phyloP scores from a whole-genome alignment of 2,113 vertebrate species.

The Gymnocephalus cernua region DNA sequence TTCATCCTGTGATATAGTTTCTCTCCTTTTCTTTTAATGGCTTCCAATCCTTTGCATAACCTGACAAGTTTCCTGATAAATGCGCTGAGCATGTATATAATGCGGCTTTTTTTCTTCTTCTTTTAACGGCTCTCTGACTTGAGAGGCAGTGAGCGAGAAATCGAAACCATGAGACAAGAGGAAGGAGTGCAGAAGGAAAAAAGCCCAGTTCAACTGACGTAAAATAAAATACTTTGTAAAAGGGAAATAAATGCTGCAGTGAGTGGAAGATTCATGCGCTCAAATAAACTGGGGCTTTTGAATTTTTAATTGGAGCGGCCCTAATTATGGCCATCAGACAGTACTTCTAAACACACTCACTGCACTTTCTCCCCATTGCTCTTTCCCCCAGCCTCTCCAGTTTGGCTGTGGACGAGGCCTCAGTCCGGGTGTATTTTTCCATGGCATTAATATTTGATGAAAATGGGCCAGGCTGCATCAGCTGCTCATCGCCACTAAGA shows the following conservation, averaged over 20 bases:
- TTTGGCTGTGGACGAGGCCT: slow-evolving; percentile 93
- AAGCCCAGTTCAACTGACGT: slow-evolving; percentile 92
- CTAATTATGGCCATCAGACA: slow-evolving; percentile 99
- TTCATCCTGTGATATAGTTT: slow-evolving; percentile 29
- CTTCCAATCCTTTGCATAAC: slow-evolving; percentile 49
- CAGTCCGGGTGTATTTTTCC: slow-evolving; percentile 98
- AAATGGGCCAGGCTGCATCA: slow-evolving; percentile 99
- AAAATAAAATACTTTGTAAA: slow-evolving; percentile 99
- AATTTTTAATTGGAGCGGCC: slow-evolving; percentile 99
- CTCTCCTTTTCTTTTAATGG: slow-evolving; percentile 33
- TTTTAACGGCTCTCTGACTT: slow-evolving; percentile 4
- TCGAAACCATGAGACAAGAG: slow-evolving; percentile 47
- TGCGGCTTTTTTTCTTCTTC: neutral
- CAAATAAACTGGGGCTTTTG: slow-evolving; percentile 99
- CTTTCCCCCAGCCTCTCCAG: slow-evolving; percentile 76
- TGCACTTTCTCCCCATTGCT: slow-evolving; percentile 85
- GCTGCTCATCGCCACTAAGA: slow-evolving; percentile 95
- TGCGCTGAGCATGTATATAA: slow-evolving; percentile 25
- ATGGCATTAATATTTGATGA: slow-evolving; percentile 99
- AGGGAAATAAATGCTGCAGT: slow-evolving; percentile 96
- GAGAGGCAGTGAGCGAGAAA: slow-evolving; percentile 47
- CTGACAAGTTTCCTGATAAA: slow-evolving; percentile 49
- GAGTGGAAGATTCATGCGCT: slow-evolving; percentile 97
- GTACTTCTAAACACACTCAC: slow-evolving; percentile 97
- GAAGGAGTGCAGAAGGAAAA: slow-evolving; percentile 66